Conservation (phyloP, 2,888 invertebrate genomes). For the Sisyra terminalis region DNA sequence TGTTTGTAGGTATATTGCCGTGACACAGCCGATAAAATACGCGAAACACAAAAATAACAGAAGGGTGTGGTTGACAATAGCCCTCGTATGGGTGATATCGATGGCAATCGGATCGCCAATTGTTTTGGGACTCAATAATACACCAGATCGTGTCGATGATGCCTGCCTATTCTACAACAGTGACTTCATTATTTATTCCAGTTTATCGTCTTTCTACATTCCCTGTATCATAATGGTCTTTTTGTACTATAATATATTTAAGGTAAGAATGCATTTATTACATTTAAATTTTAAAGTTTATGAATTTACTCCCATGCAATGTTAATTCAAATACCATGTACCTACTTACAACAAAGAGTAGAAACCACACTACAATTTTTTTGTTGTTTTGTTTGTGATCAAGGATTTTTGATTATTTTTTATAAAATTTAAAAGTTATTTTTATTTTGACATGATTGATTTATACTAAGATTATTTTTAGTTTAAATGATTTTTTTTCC, state of each 20-base stretch:
- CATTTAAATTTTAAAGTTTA: too few relatives aligned
- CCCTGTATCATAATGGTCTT: constrained; percentile 98
- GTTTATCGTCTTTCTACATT: constrained; percentile 95
- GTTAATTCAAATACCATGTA: too few relatives aligned
- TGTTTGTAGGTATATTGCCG: constrained; percentile 85
- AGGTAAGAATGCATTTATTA: too few relatives aligned
- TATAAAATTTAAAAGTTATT: too few relatives aligned
- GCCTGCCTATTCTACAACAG: constrained; percentile 95
- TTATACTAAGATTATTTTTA: too few relatives aligned
- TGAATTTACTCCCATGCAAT: too few relatives aligned
- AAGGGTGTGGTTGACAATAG: constrained; percentile 87
- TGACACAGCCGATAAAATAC: constrained; percentile 97
- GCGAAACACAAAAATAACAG: constrained; percentile 95
- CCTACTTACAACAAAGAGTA: too few relatives aligned
- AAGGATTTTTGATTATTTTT: too few relatives aligned
- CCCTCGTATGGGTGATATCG: constrained; percentile 89
- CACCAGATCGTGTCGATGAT: constrained; percentile 65
- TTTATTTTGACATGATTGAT: too few relatives aligned
- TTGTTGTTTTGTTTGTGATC: too few relatives aligned
- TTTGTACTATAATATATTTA: constrained; percentile 94
- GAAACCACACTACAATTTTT: too few relatives aligned
- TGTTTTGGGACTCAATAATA: constrained; percentile 88
- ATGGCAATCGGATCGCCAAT: constrained; percentile 93
- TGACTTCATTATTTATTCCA: constrained; percentile 95
- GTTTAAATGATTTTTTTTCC: too few relatives aligned